phyloP scores from a whole-genome alignment of 2,113 vertebrate species.

The Odocoileus virginianus region DNA sequence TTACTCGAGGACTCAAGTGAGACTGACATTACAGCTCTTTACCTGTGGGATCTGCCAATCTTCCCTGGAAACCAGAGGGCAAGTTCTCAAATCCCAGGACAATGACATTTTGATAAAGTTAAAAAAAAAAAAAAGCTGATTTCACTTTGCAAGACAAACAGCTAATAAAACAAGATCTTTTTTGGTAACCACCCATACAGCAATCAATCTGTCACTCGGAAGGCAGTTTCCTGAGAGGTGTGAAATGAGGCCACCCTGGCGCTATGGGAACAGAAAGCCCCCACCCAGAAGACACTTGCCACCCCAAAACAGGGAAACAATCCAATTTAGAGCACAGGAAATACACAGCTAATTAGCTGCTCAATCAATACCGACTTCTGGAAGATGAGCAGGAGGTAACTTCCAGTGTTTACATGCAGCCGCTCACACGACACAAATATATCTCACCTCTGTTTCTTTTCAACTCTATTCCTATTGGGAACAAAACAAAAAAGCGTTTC shows the following conservation, averaged over 20 bases:
- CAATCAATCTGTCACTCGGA: conserved; percentile 74
- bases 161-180: conserved; percentile 75
- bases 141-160: conserved; percentile 73
- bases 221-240: conserved; percentile 61
- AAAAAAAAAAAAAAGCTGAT: background rate
- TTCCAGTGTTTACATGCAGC: background rate
- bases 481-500: background rate
- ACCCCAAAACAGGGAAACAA: background rate
- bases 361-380: conserved; percentile 30
- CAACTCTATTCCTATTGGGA: background rate
- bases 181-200: conserved; percentile 74
- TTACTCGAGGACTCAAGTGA: background rate
- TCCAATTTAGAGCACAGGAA: conserved; percentile 15
- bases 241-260: conserved; percentile 68
- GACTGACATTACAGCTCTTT: background rate
- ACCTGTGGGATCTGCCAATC: background rate
- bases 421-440: background rate
- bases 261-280: conserved; percentile 54
- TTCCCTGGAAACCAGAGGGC: conserved; percentile 31
- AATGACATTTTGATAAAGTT: conserved; percentile 68
- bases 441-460: background rate
- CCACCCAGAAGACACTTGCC: background rate
- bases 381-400: background rate
- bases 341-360: background rate
- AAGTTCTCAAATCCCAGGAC: conserved; percentile 3